Evolutionary conservation across 2,797 vertebrate genomes (phyloP).

Genomic region (Gephyroberyx darwinii): DNA sequence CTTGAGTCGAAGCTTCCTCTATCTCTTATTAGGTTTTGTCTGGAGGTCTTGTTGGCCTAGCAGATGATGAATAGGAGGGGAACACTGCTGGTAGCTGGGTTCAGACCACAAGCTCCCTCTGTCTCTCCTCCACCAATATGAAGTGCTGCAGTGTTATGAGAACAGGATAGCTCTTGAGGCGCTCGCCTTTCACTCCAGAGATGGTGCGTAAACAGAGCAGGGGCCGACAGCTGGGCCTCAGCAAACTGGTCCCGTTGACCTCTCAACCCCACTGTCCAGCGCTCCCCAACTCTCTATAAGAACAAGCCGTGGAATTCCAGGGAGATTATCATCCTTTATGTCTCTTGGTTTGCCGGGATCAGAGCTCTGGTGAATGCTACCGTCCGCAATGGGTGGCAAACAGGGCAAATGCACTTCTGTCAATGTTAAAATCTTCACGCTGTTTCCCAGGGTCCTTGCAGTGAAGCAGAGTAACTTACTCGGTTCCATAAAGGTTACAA

Average conservation of each 20-base stretch:
- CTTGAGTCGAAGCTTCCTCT: constrained; percentile 70
- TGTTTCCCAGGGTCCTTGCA: constrained; percentile 55
- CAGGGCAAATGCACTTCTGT: constrained; percentile 1
- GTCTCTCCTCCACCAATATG: constrained; percentile 66
- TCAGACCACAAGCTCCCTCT: constrained; percentile 63
- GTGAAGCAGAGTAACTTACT: constrained; percentile 19
- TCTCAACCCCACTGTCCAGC: constrained; percentile 82
- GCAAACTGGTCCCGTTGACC: constrained; percentile 84
- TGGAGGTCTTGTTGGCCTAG: constrained; percentile 54
- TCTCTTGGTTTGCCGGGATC: constrained; percentile 58
- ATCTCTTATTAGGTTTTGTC: constrained; percentile 70
- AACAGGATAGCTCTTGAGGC: constrained; percentile 79
- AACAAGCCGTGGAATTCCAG: constrained; percentile 79
- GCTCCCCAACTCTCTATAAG: constrained; percentile 69
- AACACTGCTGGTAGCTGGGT: constrained; percentile 42
- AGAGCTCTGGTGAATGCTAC: constrained; percentile 20
- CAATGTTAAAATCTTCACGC: background rate
- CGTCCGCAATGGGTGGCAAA: background rate
- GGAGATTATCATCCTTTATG: constrained; percentile 82
- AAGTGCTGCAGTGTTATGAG: constrained; percentile 74
- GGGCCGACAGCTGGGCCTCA: constrained; percentile 82
- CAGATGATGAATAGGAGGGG: constrained; percentile 68
- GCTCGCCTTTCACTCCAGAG: constrained; percentile 78
- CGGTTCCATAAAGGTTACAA: constrained; percentile 13
- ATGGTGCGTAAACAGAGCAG: constrained; percentile 81